A percentile compares a stretch with the other conserved stretches of the same genome.
phyloP scores from a whole-genome alignment of 23 tunicate species.

The Ciona savignyi region DNA sequence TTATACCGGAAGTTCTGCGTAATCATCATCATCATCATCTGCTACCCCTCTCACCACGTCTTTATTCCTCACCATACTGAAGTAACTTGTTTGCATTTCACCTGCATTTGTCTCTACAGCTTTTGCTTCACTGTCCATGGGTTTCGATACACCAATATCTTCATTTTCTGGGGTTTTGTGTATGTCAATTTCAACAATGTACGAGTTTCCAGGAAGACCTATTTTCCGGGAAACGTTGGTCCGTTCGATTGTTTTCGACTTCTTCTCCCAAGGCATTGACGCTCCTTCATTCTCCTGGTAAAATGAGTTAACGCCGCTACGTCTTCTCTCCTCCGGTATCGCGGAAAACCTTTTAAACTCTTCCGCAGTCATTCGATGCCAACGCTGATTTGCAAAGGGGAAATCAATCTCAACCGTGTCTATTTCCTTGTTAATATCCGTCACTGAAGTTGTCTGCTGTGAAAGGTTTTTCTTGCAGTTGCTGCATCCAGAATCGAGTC shows the following conservation, averaged over 20 bases:
- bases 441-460: neutral
- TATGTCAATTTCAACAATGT: neutral
- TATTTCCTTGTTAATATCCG: conserved; percentile 12
- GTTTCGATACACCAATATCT: no score
- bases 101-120: neutral
- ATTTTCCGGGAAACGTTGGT: conserved; percentile 3
- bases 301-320: conserved; percentile 48
- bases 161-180: neutral
- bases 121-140: neutral
- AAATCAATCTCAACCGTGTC: conserved; percentile 4
- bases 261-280: conserved; percentile 22
- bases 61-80: neutral
- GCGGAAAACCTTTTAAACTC: conserved; percentile 75
- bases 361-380: conserved; percentile 63
- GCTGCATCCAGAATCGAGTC: neutral
- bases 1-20: neutral
- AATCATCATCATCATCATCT: neutral
- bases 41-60: neutral
- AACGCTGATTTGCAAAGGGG: conserved; percentile 11
- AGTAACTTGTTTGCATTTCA: neutral
- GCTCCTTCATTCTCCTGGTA: conserved; percentile 11
- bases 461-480: neutral
- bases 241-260: conserved; percentile 29
- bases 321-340: conserved; percentile 74
- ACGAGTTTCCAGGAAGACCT: neutral